Base-by-base conservation (phyloP, 2,888 invertebrate genomes). In the Euzophera pinguis region DNA sequence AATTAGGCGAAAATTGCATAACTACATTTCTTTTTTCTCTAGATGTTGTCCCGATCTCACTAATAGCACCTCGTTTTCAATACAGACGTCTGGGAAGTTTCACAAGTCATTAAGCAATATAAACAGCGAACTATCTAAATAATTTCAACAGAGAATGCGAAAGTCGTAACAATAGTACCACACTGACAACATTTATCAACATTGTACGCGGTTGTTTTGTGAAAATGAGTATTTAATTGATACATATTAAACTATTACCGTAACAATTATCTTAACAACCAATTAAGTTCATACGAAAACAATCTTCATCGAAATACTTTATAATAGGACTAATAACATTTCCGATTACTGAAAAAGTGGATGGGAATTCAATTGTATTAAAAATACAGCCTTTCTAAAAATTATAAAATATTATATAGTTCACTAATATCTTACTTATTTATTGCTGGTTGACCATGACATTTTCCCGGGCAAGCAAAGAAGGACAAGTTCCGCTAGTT, bases 161-260 rank as follows among this genome's bases (percentile, higher is more conserved):
- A 32, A 32, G 29, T 45, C 32, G 14, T 32, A 45, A 45, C 45
- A 45, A 45, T 45, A 12, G 45, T 32, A 45, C 13, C 43, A 32
- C 12, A 32, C 45, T 32, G 45, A 45, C 29, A 34, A 34, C 32
- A 34, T 45, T 45, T 32, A 32, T 34, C 29, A 34, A 34, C 32
- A 34, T 45, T 45, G 32, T 16, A 32, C 12, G 17, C n/a, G 12
- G 3, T 43, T 27, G 16, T 45, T 45, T 43, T 32, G 34, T 16
- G 32, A 27, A 45, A 45, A 45, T 45, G 45, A 45, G 32, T 13
- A 14, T 45, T 45, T 45, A 45, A 45, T 45, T 45, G 45, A 45
- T 45, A 45, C 32, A 32, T 43, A 1, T 32, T 10, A 13, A 29
- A 29, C 29, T 43, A 29, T 29, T 9, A 29, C 27, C 12, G 6